These are phyloP conservation scores for Cyclophora albipunctata DNA, from an alignment of 2,888 invertebrate species.

Conservation along the genomic window DNA sequence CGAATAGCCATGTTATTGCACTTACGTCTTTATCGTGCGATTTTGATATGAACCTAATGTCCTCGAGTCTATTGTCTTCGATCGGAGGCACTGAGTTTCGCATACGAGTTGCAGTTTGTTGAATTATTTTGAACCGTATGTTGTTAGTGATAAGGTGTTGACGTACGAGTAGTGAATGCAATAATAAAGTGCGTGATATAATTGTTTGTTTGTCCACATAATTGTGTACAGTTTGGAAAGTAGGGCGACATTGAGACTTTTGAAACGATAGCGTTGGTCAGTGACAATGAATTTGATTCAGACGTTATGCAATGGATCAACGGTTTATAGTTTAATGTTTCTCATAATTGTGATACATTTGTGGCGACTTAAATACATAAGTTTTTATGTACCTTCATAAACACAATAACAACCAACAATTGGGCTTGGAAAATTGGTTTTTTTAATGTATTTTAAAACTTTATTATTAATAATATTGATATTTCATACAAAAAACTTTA, in stretches of 20 bases:
- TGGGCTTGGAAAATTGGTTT: too few relatives aligned
- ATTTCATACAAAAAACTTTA: too few relatives aligned
- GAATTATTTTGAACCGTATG: conserved; percentile 31
- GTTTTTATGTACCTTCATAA: too few relatives aligned
- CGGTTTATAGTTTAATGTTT: conserved; percentile 6
- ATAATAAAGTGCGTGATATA: conserved; percentile 30
- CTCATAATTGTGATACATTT: conserved; percentile 8
- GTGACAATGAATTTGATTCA: conserved; percentile 69
- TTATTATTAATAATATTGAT: too few relatives aligned
- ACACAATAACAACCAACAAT: too few relatives aligned
- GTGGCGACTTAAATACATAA: background rate
- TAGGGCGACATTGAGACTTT: conserved; percentile 70
- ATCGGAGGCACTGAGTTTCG: conserved; percentile 16
- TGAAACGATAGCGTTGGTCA: conserved; percentile 61
- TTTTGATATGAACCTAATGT: conserved; percentile 31
- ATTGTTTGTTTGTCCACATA: conserved; percentile 61
- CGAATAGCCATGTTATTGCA: conserved; percentile 7
- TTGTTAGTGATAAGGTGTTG: conserved; percentile 11
- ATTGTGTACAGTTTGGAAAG: conserved; percentile 60
- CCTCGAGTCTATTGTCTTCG: conserved; percentile 50
- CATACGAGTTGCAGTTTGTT: conserved; percentile 6
- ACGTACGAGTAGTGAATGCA: background rate
- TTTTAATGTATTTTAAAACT: too few relatives aligned
- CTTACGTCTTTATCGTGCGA: conserved; percentile 27
- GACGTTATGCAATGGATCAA: conserved; percentile 40